Evolutionary conservation across 2,888 invertebrate genomes (phyloP).

Genomic region (Orchesella flavescens): DNA sequence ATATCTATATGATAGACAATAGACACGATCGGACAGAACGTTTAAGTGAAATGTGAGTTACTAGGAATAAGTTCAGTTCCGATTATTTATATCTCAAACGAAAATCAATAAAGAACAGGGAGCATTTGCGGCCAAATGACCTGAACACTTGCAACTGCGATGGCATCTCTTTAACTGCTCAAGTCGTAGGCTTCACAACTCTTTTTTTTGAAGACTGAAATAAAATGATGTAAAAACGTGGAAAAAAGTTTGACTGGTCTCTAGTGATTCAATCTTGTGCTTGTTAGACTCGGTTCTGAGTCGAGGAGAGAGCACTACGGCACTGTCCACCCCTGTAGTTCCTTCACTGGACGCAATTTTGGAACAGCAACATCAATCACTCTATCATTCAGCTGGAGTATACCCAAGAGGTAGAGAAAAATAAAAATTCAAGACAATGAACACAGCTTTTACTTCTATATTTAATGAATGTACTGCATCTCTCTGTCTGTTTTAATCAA

Average conservation of each 20-base stretch:
- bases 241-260: conserved; percentile 59
- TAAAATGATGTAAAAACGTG: conserved; percentile 18
- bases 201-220: not conserved
- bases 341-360: conserved; percentile 71
- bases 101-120: too few relatives aligned
- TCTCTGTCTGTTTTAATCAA: conserved; percentile 13
- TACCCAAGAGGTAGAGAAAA: conserved; percentile 71
- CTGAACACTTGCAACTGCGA: conserved; percentile 46
- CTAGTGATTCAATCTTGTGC: conserved; percentile 62
- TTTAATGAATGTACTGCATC: conserved; percentile 15
- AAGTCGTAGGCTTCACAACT: not conserved
- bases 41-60: too few relatives aligned
- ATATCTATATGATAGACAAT: too few relatives aligned
- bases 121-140: conserved; percentile 10
- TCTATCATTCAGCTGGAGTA: conserved; percentile 70
- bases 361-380: conserved; percentile 71
- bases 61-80: too few relatives aligned
- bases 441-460: conserved; percentile 31
- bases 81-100: too few relatives aligned
- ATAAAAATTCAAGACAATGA: conserved; percentile 42
- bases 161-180: conserved; percentile 1
- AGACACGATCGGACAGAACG: too few relatives aligned
- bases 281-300: conserved; percentile 71
- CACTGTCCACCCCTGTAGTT: conserved; percentile 72
- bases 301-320: conserved; percentile 72